Percentiles rank a stretch among this genome's conserved stretches.
phyloP scores from a whole-genome alignment of 2,113 vertebrate genomes.

The Phyllostomus hastatus region DNA sequence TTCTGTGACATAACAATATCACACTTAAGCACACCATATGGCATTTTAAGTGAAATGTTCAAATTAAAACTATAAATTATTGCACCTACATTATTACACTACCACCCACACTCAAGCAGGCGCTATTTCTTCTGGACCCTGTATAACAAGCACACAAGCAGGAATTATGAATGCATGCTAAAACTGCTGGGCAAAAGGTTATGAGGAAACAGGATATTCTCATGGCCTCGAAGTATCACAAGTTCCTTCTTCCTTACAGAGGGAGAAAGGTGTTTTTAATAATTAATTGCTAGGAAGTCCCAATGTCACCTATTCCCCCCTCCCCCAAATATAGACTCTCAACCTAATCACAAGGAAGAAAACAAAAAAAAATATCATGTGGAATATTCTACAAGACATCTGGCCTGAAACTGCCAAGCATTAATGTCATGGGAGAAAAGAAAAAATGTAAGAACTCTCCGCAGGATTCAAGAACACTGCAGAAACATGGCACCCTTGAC shows the following conservation, averaged over 20 bases:
- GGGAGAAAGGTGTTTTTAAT: neutral
- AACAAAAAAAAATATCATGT: neutral
- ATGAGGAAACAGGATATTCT: neutral
- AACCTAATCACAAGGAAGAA: neutral
- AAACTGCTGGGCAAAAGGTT: neutral
- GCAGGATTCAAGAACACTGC: neutral
- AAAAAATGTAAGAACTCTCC: neutral
- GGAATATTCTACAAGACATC: neutral
- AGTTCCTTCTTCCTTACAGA: neutral
- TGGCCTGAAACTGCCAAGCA: neutral
- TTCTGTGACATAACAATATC: too few relatives aligned
- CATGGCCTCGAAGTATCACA: neutral
- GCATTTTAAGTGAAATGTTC: too few relatives aligned
- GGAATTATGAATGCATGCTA: neutral
- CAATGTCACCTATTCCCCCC: neutral
- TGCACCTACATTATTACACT: too few relatives aligned
- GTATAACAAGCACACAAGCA: too few relatives aligned
- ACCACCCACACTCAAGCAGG: too few relatives aligned
- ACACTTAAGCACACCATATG: too few relatives aligned
- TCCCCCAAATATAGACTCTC: neutral
- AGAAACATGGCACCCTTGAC: neutral
- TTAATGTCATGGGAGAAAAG: neutral
- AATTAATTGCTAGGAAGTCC: neutral
- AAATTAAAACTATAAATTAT: too few relatives aligned
- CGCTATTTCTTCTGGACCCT: too few relatives aligned